phyloP scores from a whole-genome alignment of 1,140 invertebrate genomes.

The Drepana arcuata region DNA sequence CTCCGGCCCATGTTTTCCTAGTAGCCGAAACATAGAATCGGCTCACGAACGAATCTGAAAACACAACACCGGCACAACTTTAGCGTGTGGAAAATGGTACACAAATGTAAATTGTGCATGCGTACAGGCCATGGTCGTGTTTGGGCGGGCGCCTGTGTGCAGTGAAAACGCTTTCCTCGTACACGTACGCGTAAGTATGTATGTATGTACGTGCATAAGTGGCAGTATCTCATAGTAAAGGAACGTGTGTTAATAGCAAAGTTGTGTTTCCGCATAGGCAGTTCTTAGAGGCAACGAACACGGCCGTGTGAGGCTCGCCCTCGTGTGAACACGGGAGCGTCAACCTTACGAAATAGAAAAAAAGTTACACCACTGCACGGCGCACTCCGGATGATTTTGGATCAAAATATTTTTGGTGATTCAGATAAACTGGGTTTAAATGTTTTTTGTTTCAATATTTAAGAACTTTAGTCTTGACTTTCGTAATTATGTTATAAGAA shows the following conservation, averaged over 20 bases:
- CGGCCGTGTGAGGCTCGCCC: slow-evolving; percentile 34
- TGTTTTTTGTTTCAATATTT: slow-evolving; percentile 8
- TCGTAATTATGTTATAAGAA: slow-evolving; percentile 8
- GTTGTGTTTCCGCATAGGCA: slow-evolving; percentile 63
- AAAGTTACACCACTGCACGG: slow-evolving; percentile 38
- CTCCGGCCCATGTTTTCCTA: slow-evolving; percentile 28
- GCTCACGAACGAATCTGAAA: slow-evolving; percentile 49
- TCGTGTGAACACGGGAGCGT: slow-evolving; percentile 59
- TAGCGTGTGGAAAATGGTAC: slow-evolving; percentile 44
- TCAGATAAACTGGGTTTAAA: too few relatives aligned
- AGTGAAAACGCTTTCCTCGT: slow-evolving; percentile 42
- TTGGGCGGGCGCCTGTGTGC: slow-evolving; percentile 26
- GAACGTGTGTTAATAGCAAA: slow-evolving; percentile 64
- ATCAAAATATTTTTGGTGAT: too few relatives aligned
- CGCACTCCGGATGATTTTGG: slow-evolving; percentile 20
- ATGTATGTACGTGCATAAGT: slow-evolving; percentile 51
- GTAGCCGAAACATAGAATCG: slow-evolving; percentile 49
- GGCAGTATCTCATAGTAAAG: slow-evolving; percentile 62
- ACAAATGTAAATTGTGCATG: slow-evolving; percentile 33
- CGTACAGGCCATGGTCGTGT: slow-evolving; percentile 28
- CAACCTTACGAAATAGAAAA: slow-evolving; percentile 67
- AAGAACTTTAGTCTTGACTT: slow-evolving; percentile 4
- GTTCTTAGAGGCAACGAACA: slow-evolving; percentile 51
- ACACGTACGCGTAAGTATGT: slow-evolving; percentile 25
- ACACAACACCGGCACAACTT: slow-evolving; percentile 32